Conservation (phyloP, 2,888 invertebrate genomes). For the Coenonympha glycerion region DNA sequence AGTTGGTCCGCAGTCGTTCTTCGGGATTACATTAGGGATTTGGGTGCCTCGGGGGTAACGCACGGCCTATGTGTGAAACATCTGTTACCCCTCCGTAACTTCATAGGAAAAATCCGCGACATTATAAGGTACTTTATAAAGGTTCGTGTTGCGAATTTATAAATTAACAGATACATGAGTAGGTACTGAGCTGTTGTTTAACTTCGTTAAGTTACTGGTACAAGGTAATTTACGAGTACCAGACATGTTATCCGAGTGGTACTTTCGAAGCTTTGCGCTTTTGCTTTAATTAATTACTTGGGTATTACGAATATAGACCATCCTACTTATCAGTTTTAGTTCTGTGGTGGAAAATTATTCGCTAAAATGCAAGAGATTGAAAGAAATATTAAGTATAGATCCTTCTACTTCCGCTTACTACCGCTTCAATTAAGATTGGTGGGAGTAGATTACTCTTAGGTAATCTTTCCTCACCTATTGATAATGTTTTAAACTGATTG, state of each 20-base stretch:
- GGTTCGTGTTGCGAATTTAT: constrained; percentile 13
- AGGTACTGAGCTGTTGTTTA: constrained; percentile 17
- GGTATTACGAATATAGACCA: constrained; percentile 1
- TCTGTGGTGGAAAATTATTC: no score
- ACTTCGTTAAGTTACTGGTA: constrained; percentile 11
- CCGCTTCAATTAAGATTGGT: no score
- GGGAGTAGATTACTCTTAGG: no score
- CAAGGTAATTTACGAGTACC: constrained; percentile 12
- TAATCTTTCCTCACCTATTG: no score
- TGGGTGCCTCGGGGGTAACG: constrained; percentile 46
- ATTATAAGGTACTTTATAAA: constrained; percentile 8
- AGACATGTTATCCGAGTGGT: constrained; percentile 6
- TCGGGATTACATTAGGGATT: constrained; percentile 70
- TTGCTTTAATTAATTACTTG: neutral
- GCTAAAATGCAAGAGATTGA: no score
- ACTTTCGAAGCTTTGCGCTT: constrained; percentile 9
- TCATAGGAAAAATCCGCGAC: constrained; percentile 42
- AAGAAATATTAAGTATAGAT: no score
- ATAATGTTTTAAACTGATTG: no score
- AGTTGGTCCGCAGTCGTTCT: constrained; percentile 62
- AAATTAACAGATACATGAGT: constrained; percentile 16
- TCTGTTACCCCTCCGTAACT: constrained; percentile 63
- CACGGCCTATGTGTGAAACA: constrained; percentile 63
- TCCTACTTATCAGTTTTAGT: no score
- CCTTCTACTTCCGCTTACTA: no score